A percentile compares a stretch with the other conserved stretches of the same genome.
Evolutionary conservation across 2,113 vertebrate genomes (phyloP).

Genomic region (Ibidorhyncha struthersii): DNA sequence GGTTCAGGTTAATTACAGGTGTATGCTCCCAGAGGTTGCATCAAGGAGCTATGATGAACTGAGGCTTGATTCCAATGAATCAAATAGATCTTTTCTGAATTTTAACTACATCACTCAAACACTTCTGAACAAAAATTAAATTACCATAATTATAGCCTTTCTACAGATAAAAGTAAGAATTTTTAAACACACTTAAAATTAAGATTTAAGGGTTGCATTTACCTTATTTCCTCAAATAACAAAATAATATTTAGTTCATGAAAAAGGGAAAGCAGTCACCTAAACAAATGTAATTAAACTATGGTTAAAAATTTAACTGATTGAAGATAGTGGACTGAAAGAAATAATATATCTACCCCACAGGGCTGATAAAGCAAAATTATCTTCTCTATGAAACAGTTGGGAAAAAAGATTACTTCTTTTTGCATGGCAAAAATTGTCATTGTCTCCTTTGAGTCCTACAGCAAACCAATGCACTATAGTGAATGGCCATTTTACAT

Average conservation of each 20-base stretch:
- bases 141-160: not conserved
- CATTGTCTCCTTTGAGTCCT: not conserved
- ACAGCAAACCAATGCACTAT: not conserved
- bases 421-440: not conserved
- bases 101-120: not conserved
- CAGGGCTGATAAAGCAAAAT: not conserved
- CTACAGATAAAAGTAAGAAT: not conserved
- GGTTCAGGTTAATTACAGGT: not conserved
- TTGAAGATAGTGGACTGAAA: not conserved
- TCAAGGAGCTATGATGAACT: not conserved
- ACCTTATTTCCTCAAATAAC: not conserved
- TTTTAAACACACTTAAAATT: not conserved
- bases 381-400: not conserved
- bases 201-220: not conserved
- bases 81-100: not conserved
- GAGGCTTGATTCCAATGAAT: not conserved
- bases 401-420: not conserved
- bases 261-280: not conserved
- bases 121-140: not conserved
- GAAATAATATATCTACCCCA: not conserved
- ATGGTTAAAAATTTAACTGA: not conserved
- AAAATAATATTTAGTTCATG: not conserved
- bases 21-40: not conserved
- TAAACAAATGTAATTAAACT: not conserved
- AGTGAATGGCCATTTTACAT: not conserved